Evolutionary conservation across 2,888 invertebrate genomes (phyloP).

Genomic region (Drosophila mayaguana): DNA sequence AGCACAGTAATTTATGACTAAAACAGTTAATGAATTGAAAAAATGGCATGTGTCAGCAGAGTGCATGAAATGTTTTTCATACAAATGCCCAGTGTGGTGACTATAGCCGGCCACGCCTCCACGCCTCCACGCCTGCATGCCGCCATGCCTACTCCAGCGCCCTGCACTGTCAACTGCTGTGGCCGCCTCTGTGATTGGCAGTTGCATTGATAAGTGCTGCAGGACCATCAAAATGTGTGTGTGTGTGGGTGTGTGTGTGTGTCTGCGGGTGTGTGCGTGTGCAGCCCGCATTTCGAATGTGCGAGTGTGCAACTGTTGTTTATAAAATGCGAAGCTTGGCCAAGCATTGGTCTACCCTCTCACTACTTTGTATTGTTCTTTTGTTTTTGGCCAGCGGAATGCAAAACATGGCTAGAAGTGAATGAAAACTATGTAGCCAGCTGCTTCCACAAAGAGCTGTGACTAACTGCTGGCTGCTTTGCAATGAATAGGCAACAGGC

Average conservation of each 20-base stretch:
- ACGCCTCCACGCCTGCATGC: neutral
- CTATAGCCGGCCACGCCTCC: conserved; percentile 20
- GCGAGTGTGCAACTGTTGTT: conserved; percentile 9
- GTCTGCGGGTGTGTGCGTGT: conserved; percentile 30
- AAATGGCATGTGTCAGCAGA: conserved; percentile 67
- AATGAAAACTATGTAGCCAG: conserved; percentile 14
- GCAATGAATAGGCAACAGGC: conserved; percentile 4
- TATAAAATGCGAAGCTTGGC: conserved; percentile 10
- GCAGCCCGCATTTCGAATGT: conserved; percentile 27
- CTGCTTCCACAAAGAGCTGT: conserved; percentile 16
- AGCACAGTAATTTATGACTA: conserved; percentile 63
- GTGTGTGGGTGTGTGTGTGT: conserved; percentile 35
- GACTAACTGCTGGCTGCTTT: conserved; percentile 40
- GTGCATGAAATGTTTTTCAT: conserved; percentile 59
- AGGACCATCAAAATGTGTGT: conserved; percentile 47
- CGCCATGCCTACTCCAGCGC: neutral
- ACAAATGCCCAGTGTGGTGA: conserved; percentile 41
- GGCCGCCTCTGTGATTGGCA: conserved; percentile 59
- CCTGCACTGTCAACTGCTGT: conserved; percentile 3
- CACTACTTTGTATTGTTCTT: neutral
- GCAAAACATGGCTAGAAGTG: conserved; percentile 16
- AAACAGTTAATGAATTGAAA: conserved; percentile 75
- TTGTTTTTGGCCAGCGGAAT: conserved; percentile 18
- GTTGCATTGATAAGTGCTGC: conserved; percentile 62
- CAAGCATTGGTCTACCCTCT: neutral